Evolutionary conservation across 2,113 vertebrate genomes (phyloP).

Genomic region (Alligator mississippiensis): DNA sequence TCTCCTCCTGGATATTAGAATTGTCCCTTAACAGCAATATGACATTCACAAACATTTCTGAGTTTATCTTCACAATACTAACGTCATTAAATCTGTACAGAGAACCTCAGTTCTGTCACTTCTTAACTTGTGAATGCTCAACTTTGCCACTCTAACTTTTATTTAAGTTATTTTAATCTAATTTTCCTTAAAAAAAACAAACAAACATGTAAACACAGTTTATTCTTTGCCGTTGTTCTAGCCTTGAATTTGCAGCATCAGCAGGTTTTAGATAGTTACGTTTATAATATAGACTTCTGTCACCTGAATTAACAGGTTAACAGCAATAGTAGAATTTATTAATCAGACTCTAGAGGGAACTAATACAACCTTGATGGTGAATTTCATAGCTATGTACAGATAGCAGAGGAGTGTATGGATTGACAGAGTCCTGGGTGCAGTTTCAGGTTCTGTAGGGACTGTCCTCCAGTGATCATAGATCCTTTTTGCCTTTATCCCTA

Average conservation of each 20-base stretch:
- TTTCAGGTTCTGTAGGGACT: not conserved
- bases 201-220: not conserved
- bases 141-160: not conserved
- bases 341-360: not conserved
- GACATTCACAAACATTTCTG: not conserved
- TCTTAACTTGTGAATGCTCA: not conserved
- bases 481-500: fast-evolving
- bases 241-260: not conserved
- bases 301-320: not conserved
- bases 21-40: not conserved
- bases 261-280: not conserved
- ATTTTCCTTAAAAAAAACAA: not conserved
- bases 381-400: not conserved
- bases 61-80: not conserved
- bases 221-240: not conserved
- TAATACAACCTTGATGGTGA: not conserved
- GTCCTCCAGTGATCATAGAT: not conserved
- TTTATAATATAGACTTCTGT: not conserved
- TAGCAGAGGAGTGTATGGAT: not conserved
- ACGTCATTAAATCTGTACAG: too few species aligned
- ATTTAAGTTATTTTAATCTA: not conserved
- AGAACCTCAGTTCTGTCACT: not conserved
- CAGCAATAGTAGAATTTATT: not conserved
- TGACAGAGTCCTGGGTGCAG: fast-evolving
- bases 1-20: not conserved